Evolutionary conservation across 2,797 vertebrate species (phyloP), one percentile per base, ranked within the genome.

Genomic region (Lacerta viridis): DNA sequence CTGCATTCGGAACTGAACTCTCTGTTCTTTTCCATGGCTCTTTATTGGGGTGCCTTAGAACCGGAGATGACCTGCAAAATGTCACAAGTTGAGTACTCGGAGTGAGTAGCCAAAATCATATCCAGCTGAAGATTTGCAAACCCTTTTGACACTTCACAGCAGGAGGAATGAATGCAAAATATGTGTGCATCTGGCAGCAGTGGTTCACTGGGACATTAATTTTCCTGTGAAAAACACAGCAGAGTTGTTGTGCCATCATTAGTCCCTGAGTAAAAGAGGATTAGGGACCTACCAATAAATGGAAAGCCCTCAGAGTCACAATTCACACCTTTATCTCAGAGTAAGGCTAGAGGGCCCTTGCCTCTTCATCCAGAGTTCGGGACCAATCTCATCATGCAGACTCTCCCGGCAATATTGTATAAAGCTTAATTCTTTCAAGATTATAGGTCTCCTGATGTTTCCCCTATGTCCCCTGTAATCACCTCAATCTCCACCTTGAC

Each of bases 31-130:
- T 77, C 61, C 85, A 50, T 7, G 13, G 64, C 33, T 66, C 41
- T 13, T 92, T 92, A 86, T 78, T 83, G 80, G 69, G 39, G 75
- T 39, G 3, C 68, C 25, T 88, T 93, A 64, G 78, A 91, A 68
- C 29, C 59, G 81, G 80, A 59, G 8, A 90, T 33, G 76, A 1
- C 72, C 55, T 61, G 83, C n/a, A 91, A 77, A 87, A 64, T 59
- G 68, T 61, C 50, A 64, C 25, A 79, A 29, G 7, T 33, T 46
- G 25, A 84, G 69, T 61, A 8, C 20, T 74, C 39, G 33, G 17
- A 29, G 36, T 41, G 25, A 77, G 39, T 29, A 66, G 17, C 29
- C 66, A 15, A 83, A 36, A 43, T 79, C n/a, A 6, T 55, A 64
- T 79, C 82, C 64, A 79, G 29, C 33, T 43, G 61, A 83, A 79